Base-by-base conservation (phyloP, 1,140 invertebrate species). In the Grapholita molesta region DNA sequence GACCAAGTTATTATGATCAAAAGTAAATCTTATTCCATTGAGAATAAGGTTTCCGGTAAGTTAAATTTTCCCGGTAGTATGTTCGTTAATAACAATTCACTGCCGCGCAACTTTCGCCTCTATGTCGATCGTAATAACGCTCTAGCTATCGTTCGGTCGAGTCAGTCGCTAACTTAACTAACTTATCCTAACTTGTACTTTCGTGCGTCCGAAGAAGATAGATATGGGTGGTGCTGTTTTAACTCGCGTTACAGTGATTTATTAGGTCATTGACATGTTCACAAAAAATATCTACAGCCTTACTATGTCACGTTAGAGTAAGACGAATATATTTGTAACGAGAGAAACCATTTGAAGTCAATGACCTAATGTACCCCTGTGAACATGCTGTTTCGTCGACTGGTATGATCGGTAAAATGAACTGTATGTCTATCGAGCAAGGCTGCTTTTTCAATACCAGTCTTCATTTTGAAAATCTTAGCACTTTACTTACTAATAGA, bases 111-210 rank as follows among this genome's bases (percentile, higher is more conserved):
- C 4, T 28, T 28, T 15, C 24, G 23, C 25, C 55, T 30, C 15
- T 61, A 32, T 28, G 25, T 61, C 55, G 55, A 30, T 61, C 55
- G 55, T 61, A 15, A 15, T 61, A 66, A 42, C 23, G 23, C 33
- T 38, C 32, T 15, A 75, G 73, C n/a, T n/a, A 80, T 78, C 74
- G 77, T 82, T 79, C 77, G 77, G 77, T 68, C 73, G 68, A 74
- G 67, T 74, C 71, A 71, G 69, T 73, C 70, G 70, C 42, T 70
- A 66, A 70, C 74, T 76, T 76, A 69, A 66, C 67, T 73, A 80
- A 77, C 78, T 80, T 83, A 86, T 15, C 15, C 83, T 86, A 88
- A 73, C 74, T 88, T 88, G 86, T 88, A 88, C 86, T 86, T 69
- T 82, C 75, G 74, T 82, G 70, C 42, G 35, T 61, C 55, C 55